A percentile compares a stretch with the other conserved stretches of the same genome.
phyloP scores from a whole-genome alignment of 2,113 vertebrate genomes.

The Catagonus wagneri region DNA sequence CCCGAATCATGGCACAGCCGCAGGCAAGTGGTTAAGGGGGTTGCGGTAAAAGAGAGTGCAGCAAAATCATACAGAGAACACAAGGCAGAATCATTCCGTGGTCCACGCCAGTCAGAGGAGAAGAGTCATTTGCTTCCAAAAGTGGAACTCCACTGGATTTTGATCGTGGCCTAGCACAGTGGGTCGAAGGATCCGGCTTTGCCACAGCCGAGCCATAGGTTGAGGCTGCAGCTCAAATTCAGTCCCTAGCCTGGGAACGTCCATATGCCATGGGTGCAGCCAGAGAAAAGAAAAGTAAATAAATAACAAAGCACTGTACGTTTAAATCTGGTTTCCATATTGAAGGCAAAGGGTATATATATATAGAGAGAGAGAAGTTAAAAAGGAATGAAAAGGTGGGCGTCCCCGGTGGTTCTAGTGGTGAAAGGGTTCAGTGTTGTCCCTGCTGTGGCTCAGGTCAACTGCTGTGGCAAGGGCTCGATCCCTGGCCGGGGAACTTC shows the following conservation, averaged over 20 bases:
- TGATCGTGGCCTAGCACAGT: too few species aligned
- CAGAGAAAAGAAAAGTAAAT: too few species aligned
- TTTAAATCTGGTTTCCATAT: neutral
- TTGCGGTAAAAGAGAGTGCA: neutral
- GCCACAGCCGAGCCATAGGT: too few species aligned
- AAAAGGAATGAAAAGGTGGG: neutral
- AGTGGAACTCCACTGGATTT: neutral
- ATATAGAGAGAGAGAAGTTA: neutral
- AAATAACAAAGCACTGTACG: neutral
- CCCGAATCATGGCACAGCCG: neutral
- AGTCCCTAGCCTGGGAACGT: too few species aligned
- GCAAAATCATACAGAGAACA: neutral
- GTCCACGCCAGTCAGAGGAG: neutral
- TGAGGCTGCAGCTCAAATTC: too few species aligned
- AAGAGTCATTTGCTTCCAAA: neutral
- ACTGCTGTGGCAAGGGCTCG: too few species aligned
- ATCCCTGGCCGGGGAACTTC: too few species aligned
- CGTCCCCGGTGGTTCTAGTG: too few species aligned
- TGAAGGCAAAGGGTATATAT: neutral
- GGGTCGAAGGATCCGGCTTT: too few species aligned
- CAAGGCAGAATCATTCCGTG: neutral
- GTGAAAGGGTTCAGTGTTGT: too few species aligned
- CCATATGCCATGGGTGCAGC: too few species aligned
- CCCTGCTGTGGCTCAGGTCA: too few species aligned
- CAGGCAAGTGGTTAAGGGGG: neutral